A percentile compares a stretch with the other conserved stretches of the same genome.
Evolutionary conservation across 2,797 vertebrate genomes (phyloP).

Genomic region (Rhinophrynus dorsalis): DNA sequence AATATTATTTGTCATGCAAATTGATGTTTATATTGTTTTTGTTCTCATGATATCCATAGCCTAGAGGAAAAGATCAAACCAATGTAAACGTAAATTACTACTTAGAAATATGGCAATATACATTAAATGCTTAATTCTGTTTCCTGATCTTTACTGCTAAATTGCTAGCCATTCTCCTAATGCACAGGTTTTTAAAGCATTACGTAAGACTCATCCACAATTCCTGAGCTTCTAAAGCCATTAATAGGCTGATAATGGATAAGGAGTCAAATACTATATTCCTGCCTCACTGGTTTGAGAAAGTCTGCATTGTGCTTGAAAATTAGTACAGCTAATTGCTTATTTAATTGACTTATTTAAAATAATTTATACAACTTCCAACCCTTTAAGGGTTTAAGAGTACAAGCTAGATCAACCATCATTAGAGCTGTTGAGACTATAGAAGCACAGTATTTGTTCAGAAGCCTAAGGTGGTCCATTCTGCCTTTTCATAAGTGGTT

Average conservation of each 20-base stretch:
- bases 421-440: no score
- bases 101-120: slow-evolving; percentile 47
- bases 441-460: no score
- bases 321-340: slow-evolving; percentile 17
- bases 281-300: slow-evolving; percentile 1
- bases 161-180: slow-evolving; percentile 45
- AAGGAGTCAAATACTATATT: slow-evolving; percentile 8
- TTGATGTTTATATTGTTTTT: slow-evolving; percentile 28
- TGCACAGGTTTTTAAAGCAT: slow-evolving; percentile 49
- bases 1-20: slow-evolving; percentile 22
- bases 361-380: slow-evolving; percentile 25
- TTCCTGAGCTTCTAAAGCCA: slow-evolving; percentile 39
- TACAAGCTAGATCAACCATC: no score
- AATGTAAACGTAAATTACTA: slow-evolving; percentile 42
- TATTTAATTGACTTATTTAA: neutral
- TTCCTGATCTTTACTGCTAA: slow-evolving; percentile 47
- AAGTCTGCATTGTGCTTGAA: neutral
- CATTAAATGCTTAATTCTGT: slow-evolving; percentile 50
- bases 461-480: neutral
- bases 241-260: slow-evolving; percentile 42
- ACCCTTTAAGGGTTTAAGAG: neutral
- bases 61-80: slow-evolving; percentile 15
- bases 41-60: slow-evolving; percentile 12
- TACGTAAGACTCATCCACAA: slow-evolving; percentile 41
- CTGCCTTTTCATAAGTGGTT: no score